phyloP scores from a whole-genome alignment of 2,113 vertebrate genomes.

The Progne subis region DNA sequence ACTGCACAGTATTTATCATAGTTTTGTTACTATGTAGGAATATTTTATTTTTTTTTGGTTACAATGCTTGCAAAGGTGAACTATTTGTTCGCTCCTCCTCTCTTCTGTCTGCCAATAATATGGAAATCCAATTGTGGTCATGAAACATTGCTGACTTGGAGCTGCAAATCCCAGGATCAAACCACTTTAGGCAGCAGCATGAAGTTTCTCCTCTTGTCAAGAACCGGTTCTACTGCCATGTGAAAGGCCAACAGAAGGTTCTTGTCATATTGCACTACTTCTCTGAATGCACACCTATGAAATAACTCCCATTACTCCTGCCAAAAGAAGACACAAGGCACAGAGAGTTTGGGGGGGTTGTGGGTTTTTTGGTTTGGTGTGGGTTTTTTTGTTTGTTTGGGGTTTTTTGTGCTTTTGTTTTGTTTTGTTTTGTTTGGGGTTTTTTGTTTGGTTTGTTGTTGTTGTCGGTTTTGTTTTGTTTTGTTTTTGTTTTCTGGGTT shows the following conservation, averaged over 20 bases:
- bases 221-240: neutral
- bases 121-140: neutral
- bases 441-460: no score
- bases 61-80: slow-evolving; percentile 15
- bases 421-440: no score
- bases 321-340: neutral
- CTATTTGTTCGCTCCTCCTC: neutral
- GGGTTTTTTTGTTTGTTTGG: no score
- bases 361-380: neutral
- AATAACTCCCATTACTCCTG: neutral
- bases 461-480: no score
- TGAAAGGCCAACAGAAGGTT: neutral
- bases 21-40: slow-evolving; percentile 57
- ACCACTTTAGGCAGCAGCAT: neutral
- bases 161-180: neutral
- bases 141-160: neutral
- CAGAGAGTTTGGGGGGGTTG: neutral
- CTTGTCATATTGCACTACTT: neutral
- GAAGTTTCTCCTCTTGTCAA: neutral
- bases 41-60: slow-evolving; percentile 36
- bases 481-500: no score
- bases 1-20: slow-evolving; percentile 58
- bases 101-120: neutral
- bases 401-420: no score
- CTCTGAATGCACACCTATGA: neutral